Percentiles rank a stretch among this genome's conserved stretches.
Evolutionary conservation across 1,140 invertebrate genomes (phyloP).

Genomic region (Papilio xuthus): DNA sequence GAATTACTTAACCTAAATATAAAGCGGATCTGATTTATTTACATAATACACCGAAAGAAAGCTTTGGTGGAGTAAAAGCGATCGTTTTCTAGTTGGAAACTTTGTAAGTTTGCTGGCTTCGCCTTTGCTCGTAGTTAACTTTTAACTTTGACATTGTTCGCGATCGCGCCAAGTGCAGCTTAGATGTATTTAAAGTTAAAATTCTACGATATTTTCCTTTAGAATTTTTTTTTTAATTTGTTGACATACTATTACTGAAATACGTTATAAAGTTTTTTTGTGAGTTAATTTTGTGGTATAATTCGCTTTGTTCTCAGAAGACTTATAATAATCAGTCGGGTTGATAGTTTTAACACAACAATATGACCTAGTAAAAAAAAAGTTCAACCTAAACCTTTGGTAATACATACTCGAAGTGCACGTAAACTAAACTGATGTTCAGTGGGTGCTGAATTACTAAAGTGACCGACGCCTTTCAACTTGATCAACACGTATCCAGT

Average conservation of each 20-base stretch:
- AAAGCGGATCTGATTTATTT: not conserved
- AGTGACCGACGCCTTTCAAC: not conserved
- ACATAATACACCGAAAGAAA: conserved; percentile 5
- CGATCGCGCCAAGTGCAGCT: conserved; percentile 7
- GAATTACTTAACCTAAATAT: not conserved
- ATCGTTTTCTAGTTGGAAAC: conserved; percentile 2
- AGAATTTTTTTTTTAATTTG: not conserved
- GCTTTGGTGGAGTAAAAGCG: not conserved
- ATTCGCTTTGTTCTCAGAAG: too few relatives aligned
- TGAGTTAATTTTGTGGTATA: too few relatives aligned
- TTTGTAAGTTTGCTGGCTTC: not conserved
- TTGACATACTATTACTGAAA: not conserved
- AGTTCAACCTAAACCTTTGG: not conserved
- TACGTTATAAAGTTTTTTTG: too few relatives aligned
- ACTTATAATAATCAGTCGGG: too few relatives aligned
- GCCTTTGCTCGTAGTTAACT: not conserved
- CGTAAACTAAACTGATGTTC: not conserved
- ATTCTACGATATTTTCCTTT: not conserved
- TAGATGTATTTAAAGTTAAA: conserved; percentile 16
- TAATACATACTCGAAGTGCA: not conserved
- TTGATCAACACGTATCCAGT: conserved; percentile 17
- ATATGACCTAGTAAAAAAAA: too few relatives aligned
- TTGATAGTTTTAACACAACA: too few relatives aligned
- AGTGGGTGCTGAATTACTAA: conserved; percentile 3
- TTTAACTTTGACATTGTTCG: conserved; percentile 16